Conservation (phyloP, 2,797 vertebrate genomes). For the Prionace glauca region DNA sequence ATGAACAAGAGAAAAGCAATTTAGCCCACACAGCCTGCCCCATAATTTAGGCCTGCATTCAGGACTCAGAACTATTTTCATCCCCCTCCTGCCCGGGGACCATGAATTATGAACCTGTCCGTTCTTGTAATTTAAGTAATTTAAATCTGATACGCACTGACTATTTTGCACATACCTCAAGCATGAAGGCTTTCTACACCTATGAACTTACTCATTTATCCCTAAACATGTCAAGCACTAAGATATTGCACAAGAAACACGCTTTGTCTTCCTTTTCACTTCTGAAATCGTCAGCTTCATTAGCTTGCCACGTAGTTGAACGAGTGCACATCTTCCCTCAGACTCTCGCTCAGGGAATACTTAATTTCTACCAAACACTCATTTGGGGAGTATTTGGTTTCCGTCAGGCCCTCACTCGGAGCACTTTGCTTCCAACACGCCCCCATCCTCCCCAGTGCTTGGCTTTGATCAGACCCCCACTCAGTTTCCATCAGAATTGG, state of each 20-base stretch:
- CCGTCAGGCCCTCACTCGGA: neutral
- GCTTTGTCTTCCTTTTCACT: neutral
- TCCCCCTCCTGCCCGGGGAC: neutral
- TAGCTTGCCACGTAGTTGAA: neutral
- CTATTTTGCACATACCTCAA: constrained; percentile 16
- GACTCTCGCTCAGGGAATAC: neutral
- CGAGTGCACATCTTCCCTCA: neutral
- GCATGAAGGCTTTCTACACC: constrained; percentile 14
- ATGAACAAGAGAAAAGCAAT: neutral
- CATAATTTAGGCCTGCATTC: neutral
- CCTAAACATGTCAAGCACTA: neutral
- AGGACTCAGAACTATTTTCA: neutral
- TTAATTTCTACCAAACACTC: neutral
- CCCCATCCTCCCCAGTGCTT: neutral
- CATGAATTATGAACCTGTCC: constrained; percentile 21
- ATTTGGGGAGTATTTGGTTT: constrained; percentile 14
- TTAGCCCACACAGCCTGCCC: neutral
- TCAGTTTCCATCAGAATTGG: constrained; percentile 2
- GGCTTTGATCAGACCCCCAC: neutral
- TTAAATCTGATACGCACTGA: neutral
- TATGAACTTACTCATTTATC: constrained; percentile 16
- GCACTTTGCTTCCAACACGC: neutral
- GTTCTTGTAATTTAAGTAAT: neutral
- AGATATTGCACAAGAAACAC: neutral
- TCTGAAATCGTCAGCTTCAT: neutral